Evolutionary conservation across 2,113 vertebrate genomes (phyloP).

Genomic region (Corydoras maculifer): DNA sequence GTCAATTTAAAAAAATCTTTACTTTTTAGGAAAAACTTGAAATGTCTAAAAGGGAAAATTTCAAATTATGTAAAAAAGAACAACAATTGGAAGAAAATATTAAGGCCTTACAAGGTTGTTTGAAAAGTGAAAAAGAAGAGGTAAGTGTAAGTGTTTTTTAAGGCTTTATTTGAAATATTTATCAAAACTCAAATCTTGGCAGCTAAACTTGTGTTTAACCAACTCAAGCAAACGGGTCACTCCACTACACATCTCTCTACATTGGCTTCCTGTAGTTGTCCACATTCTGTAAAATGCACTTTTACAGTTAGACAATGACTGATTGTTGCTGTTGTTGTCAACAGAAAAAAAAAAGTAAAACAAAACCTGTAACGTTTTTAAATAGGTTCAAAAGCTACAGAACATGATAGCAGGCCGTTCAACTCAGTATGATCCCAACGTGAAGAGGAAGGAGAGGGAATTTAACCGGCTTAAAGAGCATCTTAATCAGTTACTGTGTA

Average conservation of each 20-base stretch:
- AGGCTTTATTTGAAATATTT: too few species aligned
- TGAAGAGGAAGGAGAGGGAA: conserved; percentile 95
- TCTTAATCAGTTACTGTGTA: conserved; percentile 87
- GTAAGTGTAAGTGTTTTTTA: conserved; percentile 55
- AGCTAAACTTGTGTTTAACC: too few species aligned
- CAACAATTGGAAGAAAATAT: conserved; percentile 84
- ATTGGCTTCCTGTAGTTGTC: too few species aligned
- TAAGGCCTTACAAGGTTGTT: conserved; percentile 78
- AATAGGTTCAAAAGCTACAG: conserved; percentile 88
- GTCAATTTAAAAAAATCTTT: too few species aligned
- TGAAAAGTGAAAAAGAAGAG: conserved; percentile 96
- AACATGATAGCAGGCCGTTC: conserved; percentile 88
- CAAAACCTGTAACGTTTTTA: conserved; percentile 1
- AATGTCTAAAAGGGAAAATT: conserved; percentile 78
- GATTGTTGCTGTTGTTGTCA: too few species aligned
- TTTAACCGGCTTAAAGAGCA: conserved; percentile 89
- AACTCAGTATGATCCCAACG: conserved; percentile 91
- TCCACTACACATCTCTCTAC: too few species aligned
- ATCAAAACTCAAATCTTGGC: too few species aligned
- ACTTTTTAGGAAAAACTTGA: conserved; percentile 81
- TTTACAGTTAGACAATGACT: too few species aligned
- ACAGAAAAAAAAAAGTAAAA: neutral
- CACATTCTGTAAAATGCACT: too few species aligned
- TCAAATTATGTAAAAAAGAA: conserved; percentile 83
- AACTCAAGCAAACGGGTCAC: too few species aligned